Conservation (phyloP, 2,888 invertebrate species). For the Epinotia nisella region DNA sequence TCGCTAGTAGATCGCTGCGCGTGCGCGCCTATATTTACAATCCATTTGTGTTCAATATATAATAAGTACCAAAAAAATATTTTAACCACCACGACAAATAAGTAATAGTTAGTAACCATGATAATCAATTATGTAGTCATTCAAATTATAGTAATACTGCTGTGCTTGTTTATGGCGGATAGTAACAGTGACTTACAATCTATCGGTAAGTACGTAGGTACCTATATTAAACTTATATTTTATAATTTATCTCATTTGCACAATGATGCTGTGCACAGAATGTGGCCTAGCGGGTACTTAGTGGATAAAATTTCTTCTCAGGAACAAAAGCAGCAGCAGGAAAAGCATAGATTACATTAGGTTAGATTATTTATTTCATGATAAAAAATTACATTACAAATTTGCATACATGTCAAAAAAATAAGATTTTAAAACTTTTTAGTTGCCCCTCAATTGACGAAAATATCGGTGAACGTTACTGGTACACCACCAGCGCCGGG, state of each 20-base stretch:
- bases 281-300: background rate
- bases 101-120: background rate
- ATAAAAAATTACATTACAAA: no score
- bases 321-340: background rate
- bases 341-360: background rate
- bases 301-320: background rate
- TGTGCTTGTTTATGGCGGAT: background rate
- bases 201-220: constrained; percentile 16
- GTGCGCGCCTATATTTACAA: background rate
- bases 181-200: constrained; percentile 5
- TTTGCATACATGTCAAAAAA: no score
- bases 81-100: background rate
- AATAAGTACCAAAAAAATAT: no score
- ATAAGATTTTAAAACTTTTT: background rate
- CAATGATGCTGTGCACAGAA: background rate
- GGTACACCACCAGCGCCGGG: no score
- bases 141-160: background rate
- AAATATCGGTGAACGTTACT: background rate
- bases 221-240: background rate
- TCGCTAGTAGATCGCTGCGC: background rate
- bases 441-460: background rate
- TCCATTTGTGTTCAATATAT: background rate
- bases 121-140: background rate
- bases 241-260: background rate
- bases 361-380: no score